Evolutionary conservation across 2,888 invertebrate species (phyloP), one percentile per base, ranked within the genome.

Genomic region (Mimas tiliae): DNA sequence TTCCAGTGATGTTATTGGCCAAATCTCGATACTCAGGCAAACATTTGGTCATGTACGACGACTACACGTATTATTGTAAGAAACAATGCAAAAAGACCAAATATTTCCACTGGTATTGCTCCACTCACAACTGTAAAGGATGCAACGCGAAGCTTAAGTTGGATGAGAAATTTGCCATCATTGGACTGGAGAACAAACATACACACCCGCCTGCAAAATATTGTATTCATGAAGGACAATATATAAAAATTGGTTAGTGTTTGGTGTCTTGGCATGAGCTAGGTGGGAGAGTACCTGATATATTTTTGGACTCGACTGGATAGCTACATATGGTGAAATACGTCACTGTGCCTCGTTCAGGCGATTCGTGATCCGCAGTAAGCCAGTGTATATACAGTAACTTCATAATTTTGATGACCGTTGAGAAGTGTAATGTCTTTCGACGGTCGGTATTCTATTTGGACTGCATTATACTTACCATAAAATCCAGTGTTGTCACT

Each of bases 41-140:
- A 68, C 84, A 87, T 33, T 75, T 91, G 14, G 84, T 91, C 0
- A 85, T 91, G 79, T 85, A 80, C 72, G 85, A 88, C 52, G 84
- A 89, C 67, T 92, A 90, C 72, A 90, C 91, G 0, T 92, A 90
- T 71, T 91, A 89, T 75, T 89, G 88, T 76, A 90, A 91, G 78
- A 86, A 83, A 67, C 84, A 86, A 70, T 87, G 84, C 76, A 89
- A 88, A 77, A 87, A 79, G 70, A 87, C 83, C 0, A 86, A 85
- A 51, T 75, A 81, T 67, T 88, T 85, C 66, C 83, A 86, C 65
- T 92, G 92, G 92, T 87, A 90, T 68, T 92, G 92, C 67, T 92
- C 92, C 0, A 90, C 91, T 0, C 89, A 92, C 70, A 90, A 90
- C 75, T 87, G 85, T 70, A 84, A 86, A 45, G 91, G 91, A 0